These are phyloP conservation scores for Gerosis bhagava DNA, from an alignment of 2,888 invertebrate species.

Conservation along the genomic window DNA sequence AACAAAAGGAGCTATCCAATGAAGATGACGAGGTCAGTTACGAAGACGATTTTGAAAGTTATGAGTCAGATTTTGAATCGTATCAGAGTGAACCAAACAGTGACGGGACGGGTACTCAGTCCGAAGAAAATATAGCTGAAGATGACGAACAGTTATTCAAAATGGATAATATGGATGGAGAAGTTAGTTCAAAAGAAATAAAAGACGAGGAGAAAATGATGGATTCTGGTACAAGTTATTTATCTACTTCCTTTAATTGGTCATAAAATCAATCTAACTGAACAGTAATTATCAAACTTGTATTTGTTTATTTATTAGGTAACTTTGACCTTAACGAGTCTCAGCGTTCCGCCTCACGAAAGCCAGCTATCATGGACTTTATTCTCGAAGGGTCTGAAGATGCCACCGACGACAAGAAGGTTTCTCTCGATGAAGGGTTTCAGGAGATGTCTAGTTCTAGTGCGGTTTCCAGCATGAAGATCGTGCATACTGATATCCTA, in stretches of 20 bases:
- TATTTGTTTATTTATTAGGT: too few species aligned
- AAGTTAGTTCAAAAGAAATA: slow-evolving; percentile 44
- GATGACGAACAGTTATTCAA: too few species aligned
- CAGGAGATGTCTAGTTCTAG: slow-evolving; percentile 69
- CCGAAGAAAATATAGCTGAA: slow-evolving; percentile 27
- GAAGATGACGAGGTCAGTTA: slow-evolving; percentile 69
- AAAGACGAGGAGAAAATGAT: slow-evolving; percentile 68
- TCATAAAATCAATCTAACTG: too few species aligned
- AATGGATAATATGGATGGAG: too few species aligned
- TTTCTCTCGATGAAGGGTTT: slow-evolving; percentile 69
- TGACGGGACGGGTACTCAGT: slow-evolving; percentile 23
- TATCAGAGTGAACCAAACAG: slow-evolving; percentile 51
- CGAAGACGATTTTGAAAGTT: slow-evolving; percentile 78
- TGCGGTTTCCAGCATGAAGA: slow-evolving; percentile 55
- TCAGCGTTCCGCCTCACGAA: slow-evolving; percentile 50
- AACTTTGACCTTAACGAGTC: slow-evolving; percentile 64
- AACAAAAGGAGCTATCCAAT: slow-evolving; percentile 43
- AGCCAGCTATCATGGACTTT: slow-evolving; percentile 55
- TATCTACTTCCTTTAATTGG: too few species aligned
- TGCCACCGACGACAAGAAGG: slow-evolving; percentile 42
- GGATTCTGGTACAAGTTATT: slow-evolving; percentile 76
- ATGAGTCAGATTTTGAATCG: slow-evolving; percentile 76
- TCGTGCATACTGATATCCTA: slow-evolving; percentile 51
- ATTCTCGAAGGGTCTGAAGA: slow-evolving; percentile 56
- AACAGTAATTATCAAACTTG: too few species aligned